phyloP scores from a whole-genome alignment of 2,113 vertebrate species.

The Leucosticte australis region DNA sequence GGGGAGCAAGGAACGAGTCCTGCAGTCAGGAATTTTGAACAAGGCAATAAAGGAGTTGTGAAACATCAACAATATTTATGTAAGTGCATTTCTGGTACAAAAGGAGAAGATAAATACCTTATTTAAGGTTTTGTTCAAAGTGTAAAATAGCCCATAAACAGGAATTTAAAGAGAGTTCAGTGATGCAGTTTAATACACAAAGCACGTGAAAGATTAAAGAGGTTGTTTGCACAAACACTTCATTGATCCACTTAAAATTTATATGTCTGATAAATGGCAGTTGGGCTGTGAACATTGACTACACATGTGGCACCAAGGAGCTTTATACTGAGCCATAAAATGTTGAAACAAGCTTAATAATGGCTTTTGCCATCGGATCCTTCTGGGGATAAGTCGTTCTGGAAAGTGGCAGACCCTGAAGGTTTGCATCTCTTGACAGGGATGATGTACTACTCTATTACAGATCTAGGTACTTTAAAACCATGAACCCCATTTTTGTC shows the following conservation, averaged over 20 bases:
- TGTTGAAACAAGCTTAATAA: not conserved
- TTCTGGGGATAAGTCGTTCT: not conserved
- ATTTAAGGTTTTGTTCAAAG: not conserved
- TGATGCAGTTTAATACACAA: not conserved
- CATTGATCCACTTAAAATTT: not conserved
- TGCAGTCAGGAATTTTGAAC: rapidly evolving
- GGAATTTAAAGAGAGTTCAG: not conserved
- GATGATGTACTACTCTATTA: not conserved
- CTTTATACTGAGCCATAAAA: not conserved
- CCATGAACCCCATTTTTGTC: not conserved
- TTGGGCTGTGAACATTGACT: not conserved
- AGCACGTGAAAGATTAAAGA: not conserved
- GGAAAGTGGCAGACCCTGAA: not conserved
- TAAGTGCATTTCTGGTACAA: not conserved
- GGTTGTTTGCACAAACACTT: not conserved
- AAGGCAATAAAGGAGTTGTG: not conserved
- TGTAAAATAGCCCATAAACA: not conserved
- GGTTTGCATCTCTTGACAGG: not conserved
- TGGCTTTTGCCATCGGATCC: not conserved
- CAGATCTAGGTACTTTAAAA: not conserved
- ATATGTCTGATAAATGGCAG: not conserved
- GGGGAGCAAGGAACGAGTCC: not conserved
- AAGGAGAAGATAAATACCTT: not conserved
- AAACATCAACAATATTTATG: not conserved
- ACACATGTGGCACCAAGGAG: not conserved